These are phyloP conservation scores for Drosophila guanche DNA, from an alignment of 1,140 invertebrate genomes.

Conservation along the genomic window DNA sequence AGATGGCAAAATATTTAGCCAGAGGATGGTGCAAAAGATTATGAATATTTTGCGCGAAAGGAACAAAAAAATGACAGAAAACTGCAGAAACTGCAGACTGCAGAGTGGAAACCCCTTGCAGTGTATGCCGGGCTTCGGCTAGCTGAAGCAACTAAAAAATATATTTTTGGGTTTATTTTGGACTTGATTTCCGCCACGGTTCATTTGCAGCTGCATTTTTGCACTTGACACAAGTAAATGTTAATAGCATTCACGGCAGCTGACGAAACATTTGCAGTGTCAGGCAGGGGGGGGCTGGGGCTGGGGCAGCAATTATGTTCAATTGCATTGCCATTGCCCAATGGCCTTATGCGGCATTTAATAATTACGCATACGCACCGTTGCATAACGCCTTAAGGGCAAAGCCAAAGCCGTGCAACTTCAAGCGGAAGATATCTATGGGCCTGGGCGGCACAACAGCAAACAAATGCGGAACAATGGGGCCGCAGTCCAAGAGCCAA, in stretches of 20 bases:
- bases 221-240: constrained; percentile 30
- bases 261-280: constrained; percentile 48
- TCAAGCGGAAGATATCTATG: constrained; percentile 64
- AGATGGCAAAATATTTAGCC: constrained; percentile 18
- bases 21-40: constrained; percentile 28
- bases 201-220: constrained; percentile 44
- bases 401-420: constrained; percentile 19
- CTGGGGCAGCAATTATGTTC: constrained; percentile 66
- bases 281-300: constrained; percentile 13
- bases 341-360: constrained; percentile 73
- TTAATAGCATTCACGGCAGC: constrained; percentile 49
- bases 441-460: constrained; percentile 14
- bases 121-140: neutral
- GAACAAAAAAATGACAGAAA: neutral
- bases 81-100: neutral
- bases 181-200: constrained; percentile 2
- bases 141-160: neutral
- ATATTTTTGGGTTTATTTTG: neutral
- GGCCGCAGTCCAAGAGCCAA: constrained; percentile 20
- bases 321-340: constrained; percentile 50
- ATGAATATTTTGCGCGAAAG: constrained; percentile 9
- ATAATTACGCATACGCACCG: constrained; percentile 78
- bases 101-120: neutral
- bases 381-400: constrained; percentile 69
- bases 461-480: neutral